Base-by-base conservation (phyloP, 2,888 invertebrate genomes). In the Lasioglossum pauxillum region DNA sequence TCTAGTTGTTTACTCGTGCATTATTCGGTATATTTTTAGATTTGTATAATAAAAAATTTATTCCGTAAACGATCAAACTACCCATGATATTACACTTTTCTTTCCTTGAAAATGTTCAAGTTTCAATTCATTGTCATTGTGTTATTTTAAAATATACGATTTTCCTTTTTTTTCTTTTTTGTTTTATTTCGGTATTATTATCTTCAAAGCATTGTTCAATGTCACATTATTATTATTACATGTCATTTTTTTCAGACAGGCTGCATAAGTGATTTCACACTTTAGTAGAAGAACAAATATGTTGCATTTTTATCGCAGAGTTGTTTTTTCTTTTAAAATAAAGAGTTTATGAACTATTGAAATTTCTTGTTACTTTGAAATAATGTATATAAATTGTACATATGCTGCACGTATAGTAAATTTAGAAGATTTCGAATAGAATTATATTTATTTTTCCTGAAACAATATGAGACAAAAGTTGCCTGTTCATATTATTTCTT, bases 1-100 rank as follows among this genome's bases (percentile, higher is more conserved):
- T 84, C 78, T 76, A 73, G 78, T 78, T 87, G 84, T 84, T 87
- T 87, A 88, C 84, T 60, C 88, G 77, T 75, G 78, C 78, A 80
- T 80, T 73, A 44, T 75, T 77, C 71, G 71, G 75, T 79, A 77
- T 88, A 88, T 84, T 84, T 88, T 88, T 88, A 84, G 69, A 88
- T 53, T 78, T 19, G 67, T 44, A 83, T 79, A 78, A 46, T 79
- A 31, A 80, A 81, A 41, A 76, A 77, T 74, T 79, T 57, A 64
- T 84, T 87, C 87, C 64, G 23, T 53, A 75, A 82, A 82, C 60
- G 77, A 5, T 64, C 53, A 41, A 80, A 57, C 64, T 78, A 73
- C 80, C 60, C 72, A 27, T 60, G n/a, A 35, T 12, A 14, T 46
- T 75, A 60, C 41, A 69, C 12, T 74, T 49, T 44, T 46, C 60